These are phyloP conservation scores for Montipora efflorescens DNA, from an alignment of 64 coral and sea anemone species.

Conservation along the genomic window DNA sequence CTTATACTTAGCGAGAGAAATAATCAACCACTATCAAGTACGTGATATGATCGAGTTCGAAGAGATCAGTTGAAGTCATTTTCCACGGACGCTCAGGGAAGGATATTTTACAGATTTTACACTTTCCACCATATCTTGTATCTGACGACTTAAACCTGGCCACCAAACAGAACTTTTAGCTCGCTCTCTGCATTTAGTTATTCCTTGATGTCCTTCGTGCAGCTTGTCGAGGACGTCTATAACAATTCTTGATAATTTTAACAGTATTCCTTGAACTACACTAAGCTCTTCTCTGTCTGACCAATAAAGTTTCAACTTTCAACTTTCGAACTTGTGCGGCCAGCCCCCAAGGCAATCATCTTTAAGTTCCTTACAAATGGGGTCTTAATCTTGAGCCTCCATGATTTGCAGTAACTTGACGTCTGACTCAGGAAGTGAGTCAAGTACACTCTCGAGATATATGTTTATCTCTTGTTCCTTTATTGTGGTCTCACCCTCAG, in stretches of 20 bases:
- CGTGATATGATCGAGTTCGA: slow-evolving; percentile 18
- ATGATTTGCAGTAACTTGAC: background rate
- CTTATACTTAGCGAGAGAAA: slow-evolving; percentile 42
- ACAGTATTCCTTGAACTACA: slow-evolving; percentile 38
- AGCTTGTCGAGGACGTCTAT: slow-evolving; percentile 56
- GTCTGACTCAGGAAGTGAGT: background rate
- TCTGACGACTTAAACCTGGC: slow-evolving; percentile 38
- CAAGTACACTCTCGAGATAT: background rate
- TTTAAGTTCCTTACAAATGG: slow-evolving; percentile 15
- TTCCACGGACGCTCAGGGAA: slow-evolving; percentile 49
- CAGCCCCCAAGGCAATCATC: background rate
- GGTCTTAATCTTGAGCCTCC: background rate
- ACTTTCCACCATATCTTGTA: slow-evolving; percentile 42
- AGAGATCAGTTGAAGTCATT: background rate
- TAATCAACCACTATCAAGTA: slow-evolving; percentile 47
- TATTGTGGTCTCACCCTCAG: background rate
- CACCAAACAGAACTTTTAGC: slow-evolving; percentile 60
- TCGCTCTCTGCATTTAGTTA: slow-evolving; percentile 48
- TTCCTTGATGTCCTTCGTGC: slow-evolving; percentile 49
- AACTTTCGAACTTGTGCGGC: too few species aligned
- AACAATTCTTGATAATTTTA: slow-evolving; percentile 23
- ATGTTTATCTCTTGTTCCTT: slow-evolving; percentile 29
- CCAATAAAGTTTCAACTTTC: too few species aligned
- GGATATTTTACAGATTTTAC: background rate
- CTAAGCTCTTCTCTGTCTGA: slow-evolving; percentile 19